Percentiles rank a stretch among this genome's conserved stretches.
These are phyloP conservation scores for Syrphus vitripennis DNA, from an alignment of 2,888 invertebrate genomes.

Conservation along the genomic window DNA sequence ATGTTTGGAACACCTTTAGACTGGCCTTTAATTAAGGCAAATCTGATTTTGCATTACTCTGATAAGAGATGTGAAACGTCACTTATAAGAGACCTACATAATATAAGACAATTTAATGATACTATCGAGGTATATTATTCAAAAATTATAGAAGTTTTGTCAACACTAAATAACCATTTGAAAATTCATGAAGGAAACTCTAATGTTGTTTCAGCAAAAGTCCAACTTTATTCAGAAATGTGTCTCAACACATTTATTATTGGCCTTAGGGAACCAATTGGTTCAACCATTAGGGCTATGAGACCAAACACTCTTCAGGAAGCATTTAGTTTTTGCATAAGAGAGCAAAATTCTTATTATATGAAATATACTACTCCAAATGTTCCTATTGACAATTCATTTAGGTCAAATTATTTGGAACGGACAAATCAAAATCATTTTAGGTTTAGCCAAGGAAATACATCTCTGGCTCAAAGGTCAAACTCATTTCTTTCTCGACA, in stretches of 20 bases:
- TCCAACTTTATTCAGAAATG: background rate
- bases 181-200: background rate
- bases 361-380: background rate
- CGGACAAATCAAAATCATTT: background rate
- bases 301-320: background rate
- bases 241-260: background rate
- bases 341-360: slow-evolving; percentile 10
- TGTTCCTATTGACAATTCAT: background rate
- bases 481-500: background rate
- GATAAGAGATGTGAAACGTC: slow-evolving; percentile 10
- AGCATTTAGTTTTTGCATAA: slow-evolving; percentile 4
- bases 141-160: slow-evolving; percentile 6
- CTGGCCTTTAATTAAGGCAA: background rate
- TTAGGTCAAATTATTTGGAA: background rate
- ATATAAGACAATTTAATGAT: background rate
- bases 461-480: background rate
- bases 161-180: slow-evolving; percentile 5
- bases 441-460: background rate
- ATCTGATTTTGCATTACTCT: slow-evolving; percentile 19
- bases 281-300: slow-evolving; percentile 13
- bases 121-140: background rate
- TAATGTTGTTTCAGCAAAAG: background rate
- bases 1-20: slow-evolving; percentile 7
- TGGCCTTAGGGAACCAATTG: background rate
- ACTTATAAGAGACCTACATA: background rate